Evolutionary conservation across 2,888 invertebrate genomes (phyloP), one percentile per base, ranked within the genome.

Genomic region (Dusona sp.): DNA sequence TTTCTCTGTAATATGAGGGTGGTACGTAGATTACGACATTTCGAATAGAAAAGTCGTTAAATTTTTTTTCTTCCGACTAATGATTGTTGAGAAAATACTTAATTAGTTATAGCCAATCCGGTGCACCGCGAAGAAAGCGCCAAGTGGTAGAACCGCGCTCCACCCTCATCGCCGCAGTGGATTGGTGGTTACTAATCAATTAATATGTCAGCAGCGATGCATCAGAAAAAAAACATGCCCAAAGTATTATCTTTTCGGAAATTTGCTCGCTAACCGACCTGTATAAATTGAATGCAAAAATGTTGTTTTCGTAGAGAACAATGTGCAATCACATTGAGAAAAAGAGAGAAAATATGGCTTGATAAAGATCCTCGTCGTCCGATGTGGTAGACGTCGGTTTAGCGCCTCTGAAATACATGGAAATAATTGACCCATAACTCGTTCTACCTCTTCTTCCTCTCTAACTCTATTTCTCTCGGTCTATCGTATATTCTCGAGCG

Each of bases 371-470:
- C 22, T 54, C 78, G 67, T 68, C 51, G 70, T 83, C 25, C 70
- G 68, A 64, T 16, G 70, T 75, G 36, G 54, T 79, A 83, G 42
- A 54, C 68, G 88, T 88, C 89, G 88, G 75, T 88, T 79, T 80
- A 79, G 79, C 88, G 72, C 81, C 86, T 70, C 85, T 89, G 84
- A 88, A 91, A 91, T 90, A 90, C 90, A 89, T 89, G 88, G 89
- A 90, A 92, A 92, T 90, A 90, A 92, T 92, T 91, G 91, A 92
- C 88, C 90, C 89, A 88, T 87, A 88, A 88, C 83, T 74, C 72
- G 70, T 70, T 68, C 87, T 77, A 74, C 61, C 61, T 61, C 61
- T 72, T 54, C 70, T 64, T 70, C 61, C 54, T 67, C 42, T 36
- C 48, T 51, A 13, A n/a, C 48, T 74, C 79, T 22, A 65, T 57